Percentiles rank a stretch among this genome's conserved stretches.
Evolutionary conservation across 2,888 invertebrate species (phyloP).

Genomic region (Charanyca ferruginea): DNA sequence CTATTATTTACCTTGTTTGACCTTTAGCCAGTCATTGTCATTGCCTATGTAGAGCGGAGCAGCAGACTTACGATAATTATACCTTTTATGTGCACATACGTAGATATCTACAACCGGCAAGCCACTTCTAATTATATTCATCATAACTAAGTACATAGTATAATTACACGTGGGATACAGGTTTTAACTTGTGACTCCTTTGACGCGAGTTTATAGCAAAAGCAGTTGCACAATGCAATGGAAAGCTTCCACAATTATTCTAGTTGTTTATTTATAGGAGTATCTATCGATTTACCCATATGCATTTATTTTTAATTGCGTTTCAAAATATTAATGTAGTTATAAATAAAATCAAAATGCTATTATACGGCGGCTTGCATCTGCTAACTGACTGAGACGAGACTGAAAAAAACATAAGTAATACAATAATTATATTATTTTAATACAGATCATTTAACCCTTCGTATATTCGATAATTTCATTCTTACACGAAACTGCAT

Average conservation of each 20-base stretch:
- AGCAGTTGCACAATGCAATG: conserved; percentile 40
- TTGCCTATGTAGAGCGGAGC: background rate
- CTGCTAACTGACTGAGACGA: background rate
- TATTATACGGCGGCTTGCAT: background rate
- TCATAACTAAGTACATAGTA: conserved; percentile 4
- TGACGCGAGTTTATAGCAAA: conserved; percentile 53
- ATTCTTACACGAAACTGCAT: too few relatives aligned
- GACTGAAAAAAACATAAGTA: conserved; percentile 4
- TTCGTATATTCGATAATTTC: too few relatives aligned
- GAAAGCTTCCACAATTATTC: conserved; percentile 44
- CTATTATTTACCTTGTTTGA: background rate
- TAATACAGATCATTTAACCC: too few relatives aligned
- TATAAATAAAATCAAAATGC: background rate
- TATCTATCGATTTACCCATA: conserved; percentile 21
- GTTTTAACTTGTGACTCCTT: conserved; percentile 54
- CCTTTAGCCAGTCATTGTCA: background rate
- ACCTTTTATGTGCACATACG: background rate
- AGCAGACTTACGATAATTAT: background rate
- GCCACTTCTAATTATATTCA: background rate
- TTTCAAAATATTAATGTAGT: background rate
- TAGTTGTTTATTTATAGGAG: conserved; percentile 24
- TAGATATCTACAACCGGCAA: background rate
- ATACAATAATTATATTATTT: background rate
- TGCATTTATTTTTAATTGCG: background rate
- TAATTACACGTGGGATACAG: conserved; percentile 47